Evolutionary conservation across 2,888 invertebrate genomes (phyloP).

Genomic region (Agrotis puta): DNA sequence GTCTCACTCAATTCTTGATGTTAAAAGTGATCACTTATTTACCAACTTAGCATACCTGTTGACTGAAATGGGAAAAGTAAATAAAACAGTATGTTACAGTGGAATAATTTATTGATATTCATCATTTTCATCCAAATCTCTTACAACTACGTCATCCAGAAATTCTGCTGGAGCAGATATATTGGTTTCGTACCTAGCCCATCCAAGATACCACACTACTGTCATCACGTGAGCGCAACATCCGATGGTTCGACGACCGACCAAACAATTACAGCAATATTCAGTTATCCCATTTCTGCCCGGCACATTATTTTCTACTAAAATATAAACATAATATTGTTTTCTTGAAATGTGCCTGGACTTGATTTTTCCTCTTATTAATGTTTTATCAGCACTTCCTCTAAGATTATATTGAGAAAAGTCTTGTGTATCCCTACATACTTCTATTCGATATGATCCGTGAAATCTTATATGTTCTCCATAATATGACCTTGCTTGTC

Average conservation of each 20-base stretch:
- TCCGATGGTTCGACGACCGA: constrained; percentile 8
- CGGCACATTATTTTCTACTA: constrained; percentile 16
- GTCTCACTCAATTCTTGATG: too few relatives aligned
- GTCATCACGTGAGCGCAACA: constrained; percentile 21
- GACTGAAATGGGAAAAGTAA: constrained; percentile 1
- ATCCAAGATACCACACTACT: constrained; percentile 18
- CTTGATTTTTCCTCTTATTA: constrained; percentile 11
- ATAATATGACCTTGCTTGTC: constrained; percentile 10
- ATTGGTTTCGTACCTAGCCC: constrained; percentile 3
- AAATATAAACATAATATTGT: constrained; percentile 20
- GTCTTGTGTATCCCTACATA: constrained; percentile 23
- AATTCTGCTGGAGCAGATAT: constrained; percentile 19
- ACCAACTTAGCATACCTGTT: not conserved
- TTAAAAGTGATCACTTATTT: too few relatives aligned
- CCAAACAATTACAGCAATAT: constrained; percentile 16
- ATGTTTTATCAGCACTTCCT: constrained; percentile 11
- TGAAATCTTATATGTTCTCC: constrained; percentile 27
- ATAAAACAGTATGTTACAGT: constrained; percentile 6
- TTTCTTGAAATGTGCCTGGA: constrained; percentile 26
- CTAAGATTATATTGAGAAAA: constrained; percentile 17
- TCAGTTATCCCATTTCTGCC: constrained; percentile 1
- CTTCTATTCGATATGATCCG: constrained; percentile 19
- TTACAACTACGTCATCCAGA: constrained; percentile 14
- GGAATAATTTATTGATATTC: constrained; percentile 9
- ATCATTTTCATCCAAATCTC: constrained; percentile 18